Conservation (phyloP, 1,140 invertebrate genomes). For the Diachasma alloeum region DNA sequence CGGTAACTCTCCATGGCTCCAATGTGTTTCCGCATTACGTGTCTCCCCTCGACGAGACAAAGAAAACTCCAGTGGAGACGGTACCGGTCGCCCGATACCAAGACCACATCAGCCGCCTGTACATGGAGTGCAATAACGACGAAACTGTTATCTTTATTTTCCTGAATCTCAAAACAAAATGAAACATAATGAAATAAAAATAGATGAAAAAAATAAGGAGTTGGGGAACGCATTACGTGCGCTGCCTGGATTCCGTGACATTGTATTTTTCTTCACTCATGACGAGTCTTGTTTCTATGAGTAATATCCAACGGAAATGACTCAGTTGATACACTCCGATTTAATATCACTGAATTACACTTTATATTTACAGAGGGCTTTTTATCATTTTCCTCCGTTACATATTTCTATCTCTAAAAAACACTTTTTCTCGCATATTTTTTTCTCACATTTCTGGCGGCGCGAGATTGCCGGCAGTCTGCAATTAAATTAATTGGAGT, state of each 20-base stretch:
- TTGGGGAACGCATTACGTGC: neutral
- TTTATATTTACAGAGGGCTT: neutral
- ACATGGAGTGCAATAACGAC: neutral
- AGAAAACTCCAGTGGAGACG: neutral
- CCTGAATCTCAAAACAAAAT: neutral
- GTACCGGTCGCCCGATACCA: neutral
- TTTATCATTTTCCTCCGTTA: neutral
- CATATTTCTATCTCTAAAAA: neutral
- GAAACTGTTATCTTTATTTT: neutral
- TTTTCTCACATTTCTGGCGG: neutral
- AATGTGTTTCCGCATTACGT: conserved; percentile 7
- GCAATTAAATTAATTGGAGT: neutral
- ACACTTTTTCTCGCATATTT: neutral
- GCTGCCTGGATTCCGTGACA: neutral
- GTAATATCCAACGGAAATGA: conserved; percentile 2
- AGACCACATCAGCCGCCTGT: neutral
- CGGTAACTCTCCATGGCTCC: neutral
- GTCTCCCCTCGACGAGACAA: neutral
- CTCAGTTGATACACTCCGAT: conserved; percentile 7
- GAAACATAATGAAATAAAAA: neutral
- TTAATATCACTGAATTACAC: neutral
- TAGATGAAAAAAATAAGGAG: neutral
- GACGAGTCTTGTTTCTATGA: neutral
- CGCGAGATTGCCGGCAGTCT: neutral
- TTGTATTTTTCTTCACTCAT: neutral